Conservation (phyloP, 2,888 invertebrate genomes). For the Idaea biselata region DNA sequence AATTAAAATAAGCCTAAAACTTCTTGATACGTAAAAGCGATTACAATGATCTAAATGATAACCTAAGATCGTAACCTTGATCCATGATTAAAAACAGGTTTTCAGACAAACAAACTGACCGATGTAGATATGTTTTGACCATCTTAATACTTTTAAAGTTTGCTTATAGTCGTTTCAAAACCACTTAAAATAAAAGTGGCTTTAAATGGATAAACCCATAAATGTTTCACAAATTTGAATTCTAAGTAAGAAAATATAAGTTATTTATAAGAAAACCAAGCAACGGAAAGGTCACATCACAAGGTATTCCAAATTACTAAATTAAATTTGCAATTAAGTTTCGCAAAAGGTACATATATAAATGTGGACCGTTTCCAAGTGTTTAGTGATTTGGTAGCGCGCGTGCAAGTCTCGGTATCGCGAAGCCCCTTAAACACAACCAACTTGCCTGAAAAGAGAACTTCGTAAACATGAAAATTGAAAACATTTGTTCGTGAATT, state of each 20-base stretch:
- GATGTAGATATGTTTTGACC: too few relatives aligned
- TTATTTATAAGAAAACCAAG: slow-evolving; percentile 3
- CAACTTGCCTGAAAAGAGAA: slow-evolving; percentile 19
- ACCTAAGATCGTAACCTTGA: too few relatives aligned
- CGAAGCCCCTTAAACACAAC: slow-evolving; percentile 23
- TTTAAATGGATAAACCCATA: too few relatives aligned
- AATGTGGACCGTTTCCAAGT: slow-evolving; percentile 7
- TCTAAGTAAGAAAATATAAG: background rate
- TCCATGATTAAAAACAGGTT: too few relatives aligned
- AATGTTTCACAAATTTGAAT: too few relatives aligned
- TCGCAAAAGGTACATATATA: slow-evolving; percentile 15
- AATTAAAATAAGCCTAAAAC: too few relatives aligned
- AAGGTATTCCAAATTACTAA: background rate
- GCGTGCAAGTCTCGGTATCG: slow-evolving; percentile 23
- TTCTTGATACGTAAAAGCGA: too few relatives aligned
- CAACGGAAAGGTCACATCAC: slow-evolving; percentile 12
- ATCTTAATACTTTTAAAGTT: too few relatives aligned
- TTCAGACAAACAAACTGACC: too few relatives aligned
- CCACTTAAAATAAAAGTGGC: too few relatives aligned
- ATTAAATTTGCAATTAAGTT: background rate
- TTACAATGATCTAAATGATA: too few relatives aligned
- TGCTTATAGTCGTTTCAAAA: too few relatives aligned
- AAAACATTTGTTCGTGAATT: slow-evolving; percentile 15
- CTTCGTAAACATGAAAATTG: slow-evolving; percentile 17
- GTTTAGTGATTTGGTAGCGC: slow-evolving; percentile 5